These are phyloP conservation scores for Serrognathus titanus DNA, from an alignment of 2,888 invertebrate species.

Conservation along the genomic window DNA sequence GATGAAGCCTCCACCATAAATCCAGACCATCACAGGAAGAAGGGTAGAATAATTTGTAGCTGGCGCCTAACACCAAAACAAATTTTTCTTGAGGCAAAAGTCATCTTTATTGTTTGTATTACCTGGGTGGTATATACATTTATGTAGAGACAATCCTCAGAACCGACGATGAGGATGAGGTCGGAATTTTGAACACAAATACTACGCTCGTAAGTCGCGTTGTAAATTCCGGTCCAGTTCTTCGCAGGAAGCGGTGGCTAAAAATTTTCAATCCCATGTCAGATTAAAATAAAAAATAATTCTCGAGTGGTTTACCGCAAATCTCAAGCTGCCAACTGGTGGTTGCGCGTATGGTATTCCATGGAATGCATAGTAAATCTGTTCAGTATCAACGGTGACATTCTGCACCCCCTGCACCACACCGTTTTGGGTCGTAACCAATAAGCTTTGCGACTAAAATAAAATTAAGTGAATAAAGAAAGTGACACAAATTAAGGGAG, in stretches of 20 bases:
- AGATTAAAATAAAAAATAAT: background rate
- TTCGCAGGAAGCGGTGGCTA: conserved; percentile 31
- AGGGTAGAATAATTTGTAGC: background rate
- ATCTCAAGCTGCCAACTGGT: background rate
- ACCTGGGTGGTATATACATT: conserved; percentile 35
- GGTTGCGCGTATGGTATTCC: background rate
- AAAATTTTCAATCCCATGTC: background rate
- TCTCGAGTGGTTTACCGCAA: background rate
- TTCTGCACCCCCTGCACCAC: background rate
- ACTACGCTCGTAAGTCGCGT: conserved; percentile 22
- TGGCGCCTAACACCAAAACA: background rate
- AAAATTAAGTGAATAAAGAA: too few relatives aligned
- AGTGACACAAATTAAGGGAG: too few relatives aligned
- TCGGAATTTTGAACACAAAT: conserved; percentile 19
- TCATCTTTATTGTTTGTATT: conserved; percentile 2
- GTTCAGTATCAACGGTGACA: background rate
- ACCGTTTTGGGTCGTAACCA: background rate
- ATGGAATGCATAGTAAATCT: background rate
- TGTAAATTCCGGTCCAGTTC: conserved; percentile 21
- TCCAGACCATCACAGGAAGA: conserved; percentile 37
- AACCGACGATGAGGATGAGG: conserved; percentile 19
- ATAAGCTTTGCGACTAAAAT: background rate
- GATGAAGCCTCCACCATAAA: conserved; percentile 35
- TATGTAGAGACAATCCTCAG: conserved; percentile 36
- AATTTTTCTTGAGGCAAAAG: background rate